phyloP scores from a whole-genome alignment of 2,888 invertebrate genomes.

The Mesorhabditis sp. region DNA sequence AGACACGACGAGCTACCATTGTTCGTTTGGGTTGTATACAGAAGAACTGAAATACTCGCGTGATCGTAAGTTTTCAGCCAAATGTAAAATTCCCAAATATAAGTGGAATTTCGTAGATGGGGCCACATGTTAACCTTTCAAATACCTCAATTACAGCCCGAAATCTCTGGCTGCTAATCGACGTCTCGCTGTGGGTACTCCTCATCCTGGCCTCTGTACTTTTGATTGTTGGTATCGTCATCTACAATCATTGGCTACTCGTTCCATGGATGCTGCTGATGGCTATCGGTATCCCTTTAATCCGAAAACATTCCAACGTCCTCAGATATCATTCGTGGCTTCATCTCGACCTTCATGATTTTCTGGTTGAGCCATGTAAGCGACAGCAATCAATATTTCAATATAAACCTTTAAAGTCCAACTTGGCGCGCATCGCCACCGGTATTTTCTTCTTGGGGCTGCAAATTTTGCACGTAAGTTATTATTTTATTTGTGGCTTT shows the following conservation, averaged over 20 bases:
- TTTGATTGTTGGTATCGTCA: constrained; percentile 45
- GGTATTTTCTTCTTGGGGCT: constrained; percentile 58
- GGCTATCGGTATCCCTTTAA: constrained; percentile 31
- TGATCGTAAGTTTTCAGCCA: constrained; percentile 23
- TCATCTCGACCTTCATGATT: constrained; percentile 55
- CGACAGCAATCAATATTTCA: constrained; percentile 1
- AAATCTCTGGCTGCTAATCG: constrained; percentile 34
- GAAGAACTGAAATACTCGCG: constrained; percentile 54
- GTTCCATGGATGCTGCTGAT: constrained; percentile 55
- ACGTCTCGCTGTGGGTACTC: constrained; percentile 49
- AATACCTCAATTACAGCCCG: constrained; percentile 39
- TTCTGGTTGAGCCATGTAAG: constrained; percentile 52
- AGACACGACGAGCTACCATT: constrained; percentile 55
- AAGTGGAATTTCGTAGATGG: background rate
- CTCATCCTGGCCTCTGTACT: constrained; percentile 50
- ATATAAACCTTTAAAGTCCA: constrained; percentile 25
- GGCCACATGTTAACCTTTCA: background rate
- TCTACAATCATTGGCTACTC: constrained; percentile 49
- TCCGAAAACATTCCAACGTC: background rate
- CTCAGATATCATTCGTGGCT: constrained; percentile 51
- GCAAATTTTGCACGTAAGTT: constrained; percentile 54
- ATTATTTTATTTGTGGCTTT: background rate
- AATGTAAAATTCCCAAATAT: background rate
- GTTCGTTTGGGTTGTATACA: constrained; percentile 56
- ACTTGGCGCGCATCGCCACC: constrained; percentile 55